A percentile compares a stretch with the other conserved stretches of the same genome.
Conservation (phyloP, 37 sponge, comb jelly and placozoan species). For the Spongia lamella region DNA sequence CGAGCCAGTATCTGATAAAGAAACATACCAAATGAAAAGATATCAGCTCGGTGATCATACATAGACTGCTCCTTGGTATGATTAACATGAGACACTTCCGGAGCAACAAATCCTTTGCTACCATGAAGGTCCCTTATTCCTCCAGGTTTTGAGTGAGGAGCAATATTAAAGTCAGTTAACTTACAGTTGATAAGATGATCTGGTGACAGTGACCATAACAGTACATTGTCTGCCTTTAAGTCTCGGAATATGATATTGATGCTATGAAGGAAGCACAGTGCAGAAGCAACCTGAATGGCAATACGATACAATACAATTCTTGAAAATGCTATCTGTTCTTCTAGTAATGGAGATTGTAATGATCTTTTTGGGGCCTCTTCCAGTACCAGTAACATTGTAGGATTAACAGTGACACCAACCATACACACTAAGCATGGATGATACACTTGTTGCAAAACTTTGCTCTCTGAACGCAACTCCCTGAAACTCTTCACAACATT, state of each 20-base stretch:
- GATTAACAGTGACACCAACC: conserved; percentile 75
- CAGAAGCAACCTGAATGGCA: conserved; percentile 79
- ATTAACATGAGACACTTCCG: conserved; percentile 75
- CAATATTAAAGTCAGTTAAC: conserved; percentile 84
- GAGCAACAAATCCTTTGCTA: conserved; percentile 90
- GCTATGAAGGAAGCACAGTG: conserved; percentile 75
- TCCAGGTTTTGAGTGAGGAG: conserved; percentile 59
- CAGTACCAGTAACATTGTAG: conserved; percentile 81
- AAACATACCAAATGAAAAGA: conserved; percentile 85
- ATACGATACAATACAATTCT: conserved; percentile 72
- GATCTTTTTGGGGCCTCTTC: conserved; percentile 86
- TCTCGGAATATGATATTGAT: conserved; percentile 79
- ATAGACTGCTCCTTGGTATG: conserved; percentile 62
- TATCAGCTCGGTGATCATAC: conserved; percentile 80
- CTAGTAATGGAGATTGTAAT: conserved; percentile 61
- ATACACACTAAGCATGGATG: conserved; percentile 87
- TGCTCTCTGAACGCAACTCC: conserved; percentile 77
- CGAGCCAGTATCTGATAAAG: conserved; percentile 86
- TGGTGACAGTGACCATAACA: conserved; percentile 85
- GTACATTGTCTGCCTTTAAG: conserved; percentile 85
- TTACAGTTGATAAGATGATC: conserved; percentile 79
- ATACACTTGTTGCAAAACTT: conserved; percentile 57
- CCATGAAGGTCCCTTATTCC: conserved; percentile 74
- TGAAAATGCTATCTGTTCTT: conserved; percentile 52
- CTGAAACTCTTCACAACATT: conserved; percentile 43